phyloP scores from a whole-genome alignment of 2,797 vertebrate genomes.

The Arctocebus calabarensis region DNA sequence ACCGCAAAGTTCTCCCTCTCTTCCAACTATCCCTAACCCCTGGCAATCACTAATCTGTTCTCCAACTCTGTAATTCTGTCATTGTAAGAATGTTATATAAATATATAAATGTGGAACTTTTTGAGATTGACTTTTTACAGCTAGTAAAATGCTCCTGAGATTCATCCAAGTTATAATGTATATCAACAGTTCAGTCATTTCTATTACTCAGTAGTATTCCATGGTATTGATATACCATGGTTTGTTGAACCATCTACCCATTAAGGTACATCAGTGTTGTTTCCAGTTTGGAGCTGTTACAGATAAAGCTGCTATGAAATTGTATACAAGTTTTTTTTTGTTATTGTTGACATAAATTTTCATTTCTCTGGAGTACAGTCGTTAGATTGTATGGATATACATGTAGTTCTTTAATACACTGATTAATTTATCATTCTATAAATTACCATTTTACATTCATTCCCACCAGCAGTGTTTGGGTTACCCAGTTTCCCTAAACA shows the following conservation, averaged over 20 bases:
- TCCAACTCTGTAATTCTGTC: constrained; percentile 34
- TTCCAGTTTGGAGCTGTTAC: neutral
- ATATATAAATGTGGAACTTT: neutral
- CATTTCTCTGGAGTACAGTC: neutral
- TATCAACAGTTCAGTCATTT: neutral
- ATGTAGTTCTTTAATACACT: neutral
- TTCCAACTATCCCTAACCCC: neutral
- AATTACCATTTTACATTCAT: constrained; percentile 22
- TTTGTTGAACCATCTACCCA: neutral
- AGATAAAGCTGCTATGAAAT: neutral
- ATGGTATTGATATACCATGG: neutral
- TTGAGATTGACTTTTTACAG: neutral
- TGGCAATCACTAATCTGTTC: constrained; percentile 32
- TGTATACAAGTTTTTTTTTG: neutral
- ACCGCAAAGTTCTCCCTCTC: neutral
- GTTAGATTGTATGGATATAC: neutral
- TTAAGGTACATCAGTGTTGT: neutral
- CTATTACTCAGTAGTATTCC: neutral
- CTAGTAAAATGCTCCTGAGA: neutral
- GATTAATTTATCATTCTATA: constrained; percentile 31
- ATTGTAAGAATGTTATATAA: constrained; percentile 25
- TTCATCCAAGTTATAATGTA: neutral
- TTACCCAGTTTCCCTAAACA: neutral
- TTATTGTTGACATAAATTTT: neutral
- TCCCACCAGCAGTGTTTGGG: neutral